A percentile compares a stretch with the other conserved stretches of the same genome.
Conservation (phyloP, 2,888 invertebrate genomes). For the Tenthredo mesomela region DNA sequence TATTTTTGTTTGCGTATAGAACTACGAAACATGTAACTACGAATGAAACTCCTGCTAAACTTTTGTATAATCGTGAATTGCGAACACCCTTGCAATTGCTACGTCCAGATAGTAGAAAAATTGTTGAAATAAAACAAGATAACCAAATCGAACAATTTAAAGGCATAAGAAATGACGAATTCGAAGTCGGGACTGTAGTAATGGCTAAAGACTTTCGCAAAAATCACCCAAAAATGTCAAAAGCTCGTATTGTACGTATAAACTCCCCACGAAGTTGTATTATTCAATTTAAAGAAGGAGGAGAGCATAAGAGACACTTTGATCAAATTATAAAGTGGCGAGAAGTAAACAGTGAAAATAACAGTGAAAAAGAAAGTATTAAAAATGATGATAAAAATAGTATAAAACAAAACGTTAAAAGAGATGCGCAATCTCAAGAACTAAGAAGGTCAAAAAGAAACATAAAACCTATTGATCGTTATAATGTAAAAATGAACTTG, state of each 20-base stretch:
- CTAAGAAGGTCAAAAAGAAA: too few relatives aligned
- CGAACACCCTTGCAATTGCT: not conserved
- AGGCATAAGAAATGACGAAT: not conserved
- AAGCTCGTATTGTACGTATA: not conserved
- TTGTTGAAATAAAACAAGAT: not conserved
- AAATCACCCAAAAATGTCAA: not conserved
- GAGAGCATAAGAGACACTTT: not conserved
- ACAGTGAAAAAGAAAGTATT: not conserved
- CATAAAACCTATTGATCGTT: too few relatives aligned
- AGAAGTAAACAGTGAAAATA: not conserved
- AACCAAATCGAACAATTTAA: not conserved
- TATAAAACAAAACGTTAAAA: too few relatives aligned
- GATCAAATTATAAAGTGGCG: not conserved
- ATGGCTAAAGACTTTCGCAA: not conserved
- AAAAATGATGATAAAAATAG: too few relatives aligned
- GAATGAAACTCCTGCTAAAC: not conserved
- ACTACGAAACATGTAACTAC: constrained; percentile 34
- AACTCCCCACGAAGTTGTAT: not conserved
- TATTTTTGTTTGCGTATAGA: constrained; percentile 46
- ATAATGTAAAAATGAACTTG: too few relatives aligned
- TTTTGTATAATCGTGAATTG: not conserved
- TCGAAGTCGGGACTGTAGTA: not conserved
- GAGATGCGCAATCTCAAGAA: too few relatives aligned
- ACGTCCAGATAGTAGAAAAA: not conserved
- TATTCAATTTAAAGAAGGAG: not conserved